Evolutionary conservation across 2,888 invertebrate genomes (phyloP), one percentile per base, ranked within the genome.

Genomic region (Drosophila fulvimacula): DNA sequence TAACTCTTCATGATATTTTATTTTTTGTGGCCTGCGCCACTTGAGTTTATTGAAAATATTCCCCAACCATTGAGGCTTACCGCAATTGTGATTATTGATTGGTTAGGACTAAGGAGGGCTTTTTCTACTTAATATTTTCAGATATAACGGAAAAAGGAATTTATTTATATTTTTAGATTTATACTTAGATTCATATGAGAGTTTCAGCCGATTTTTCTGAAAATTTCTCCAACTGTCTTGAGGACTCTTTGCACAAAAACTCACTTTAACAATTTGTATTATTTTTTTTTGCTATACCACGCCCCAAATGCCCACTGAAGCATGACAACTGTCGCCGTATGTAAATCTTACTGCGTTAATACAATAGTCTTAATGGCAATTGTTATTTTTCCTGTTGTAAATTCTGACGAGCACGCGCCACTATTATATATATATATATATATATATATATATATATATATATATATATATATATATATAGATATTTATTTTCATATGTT

Each of bases 341-440:
- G 84, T 82, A 81, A 83, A 81, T 83, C 87, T 70, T 79, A 56
- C 52, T 48, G 48, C 82, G 84, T 76, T 87, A 82, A 86, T 82
- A 71, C 81, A 58, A 24, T 58, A 60, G 76, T 66, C 81, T 81
- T 78, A 76, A 80, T 86, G 71, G 41, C 48, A 42, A 71, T 68
- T 73, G 66, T 57, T 61, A 73, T 57, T 81, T 52, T 66, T 59
- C 41, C 39, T 56, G 60, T 30, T 48, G 59, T 30, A 52, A 53
- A 60, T 59, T 44, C 42, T 55, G 51, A 42, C 57, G 52, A 38
- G 15, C 15, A 55, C 41, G 53, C 48, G 15, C 3, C 27, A 49
- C n/a, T 19, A 24, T 38, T 10, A 19, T n/a, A 42, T 15, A 34
- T 36, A 34, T 55, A 39, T 21, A 38, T n/a, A 38, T 39, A 30